Percentiles rank a stretch among this genome's conserved stretches.
Evolutionary conservation across 2,888 invertebrate genomes (phyloP).

Genomic region (Mellilla xanthometata): DNA sequence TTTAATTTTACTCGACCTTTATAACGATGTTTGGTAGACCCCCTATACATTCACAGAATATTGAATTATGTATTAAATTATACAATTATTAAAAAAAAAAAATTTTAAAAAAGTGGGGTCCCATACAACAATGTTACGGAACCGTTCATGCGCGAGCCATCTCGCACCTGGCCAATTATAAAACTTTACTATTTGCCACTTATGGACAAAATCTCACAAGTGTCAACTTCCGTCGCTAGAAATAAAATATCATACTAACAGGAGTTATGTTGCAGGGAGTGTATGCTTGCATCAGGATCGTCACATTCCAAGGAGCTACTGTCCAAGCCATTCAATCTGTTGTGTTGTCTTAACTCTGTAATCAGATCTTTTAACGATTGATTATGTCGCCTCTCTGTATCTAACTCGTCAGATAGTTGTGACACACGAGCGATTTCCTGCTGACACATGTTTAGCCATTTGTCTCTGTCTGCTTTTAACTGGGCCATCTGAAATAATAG

Average conservation of each 20-base stretch:
- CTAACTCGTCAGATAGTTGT: slow-evolving; percentile 56
- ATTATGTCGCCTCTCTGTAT: slow-evolving; percentile 48
- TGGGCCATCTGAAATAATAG: slow-evolving; percentile 62
- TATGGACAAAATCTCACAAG: too few relatives aligned
- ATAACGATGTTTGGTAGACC: too few relatives aligned
- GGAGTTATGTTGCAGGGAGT: slow-evolving; percentile 54
- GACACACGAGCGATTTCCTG: slow-evolving; percentile 48
- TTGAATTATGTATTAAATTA: too few relatives aligned
- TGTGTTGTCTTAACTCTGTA: slow-evolving; percentile 58
- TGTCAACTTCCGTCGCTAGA: too few relatives aligned
- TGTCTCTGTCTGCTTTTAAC: slow-evolving; percentile 64
- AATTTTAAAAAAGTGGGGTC: too few relatives aligned
- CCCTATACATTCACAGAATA: too few relatives aligned
- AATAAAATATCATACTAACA: slow-evolving; percentile 47
- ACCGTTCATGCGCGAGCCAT: too few relatives aligned
- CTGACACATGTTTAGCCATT: slow-evolving; percentile 55
- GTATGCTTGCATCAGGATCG: slow-evolving; percentile 61
- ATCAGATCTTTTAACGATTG: slow-evolving; percentile 58
- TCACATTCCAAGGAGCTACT: slow-evolving; percentile 68
- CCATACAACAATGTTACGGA: too few relatives aligned
- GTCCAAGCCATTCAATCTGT: slow-evolving; percentile 56
- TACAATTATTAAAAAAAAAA: too few relatives aligned
- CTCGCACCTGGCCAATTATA: too few relatives aligned
- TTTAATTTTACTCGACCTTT: too few relatives aligned
- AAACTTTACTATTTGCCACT: too few relatives aligned